These are phyloP conservation scores for Bhutanitis thaidina DNA, from an alignment of 2,888 invertebrate species.

Conservation along the genomic window DNA sequence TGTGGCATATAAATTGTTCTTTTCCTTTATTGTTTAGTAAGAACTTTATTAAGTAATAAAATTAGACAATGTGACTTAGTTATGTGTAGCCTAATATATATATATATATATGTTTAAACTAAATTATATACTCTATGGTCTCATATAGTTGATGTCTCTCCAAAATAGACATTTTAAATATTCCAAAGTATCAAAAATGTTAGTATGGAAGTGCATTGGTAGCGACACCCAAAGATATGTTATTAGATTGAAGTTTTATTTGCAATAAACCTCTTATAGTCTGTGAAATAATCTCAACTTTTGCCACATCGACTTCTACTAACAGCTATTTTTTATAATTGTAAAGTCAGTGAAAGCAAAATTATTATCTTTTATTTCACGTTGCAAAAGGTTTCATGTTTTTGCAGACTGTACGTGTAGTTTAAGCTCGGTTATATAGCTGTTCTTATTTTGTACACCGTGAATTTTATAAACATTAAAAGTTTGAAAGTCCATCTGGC, in stretches of 20 bases:
- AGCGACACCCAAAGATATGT: conserved; percentile 27
- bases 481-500: conserved; percentile 36
- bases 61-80: neutral
- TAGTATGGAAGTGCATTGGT: conserved; percentile 67
- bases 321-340: neutral
- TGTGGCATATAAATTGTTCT: neutral
- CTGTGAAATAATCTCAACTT: conserved; percentile 8
- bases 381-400: conserved; percentile 1
- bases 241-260: conserved; percentile 15
- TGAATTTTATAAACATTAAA: conserved; percentile 63
- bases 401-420: conserved; percentile 17
- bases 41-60: neutral
- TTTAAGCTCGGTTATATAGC: conserved; percentile 8
- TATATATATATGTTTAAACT: conserved; percentile 12
- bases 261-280: neutral
- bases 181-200: conserved; percentile 37
- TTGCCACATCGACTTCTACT: neutral
- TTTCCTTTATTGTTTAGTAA: neutral
- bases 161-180: conserved; percentile 5
- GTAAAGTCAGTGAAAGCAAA: neutral
- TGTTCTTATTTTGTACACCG: conserved; percentile 25
- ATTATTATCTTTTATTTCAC: neutral
- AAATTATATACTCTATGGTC: conserved; percentile 13
- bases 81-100: conserved; percentile 1
- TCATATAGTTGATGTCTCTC: conserved; percentile 1